Evolutionary conservation across 2,797 vertebrate species (phyloP).

Genomic region (Leptodactylus fallax): DNA sequence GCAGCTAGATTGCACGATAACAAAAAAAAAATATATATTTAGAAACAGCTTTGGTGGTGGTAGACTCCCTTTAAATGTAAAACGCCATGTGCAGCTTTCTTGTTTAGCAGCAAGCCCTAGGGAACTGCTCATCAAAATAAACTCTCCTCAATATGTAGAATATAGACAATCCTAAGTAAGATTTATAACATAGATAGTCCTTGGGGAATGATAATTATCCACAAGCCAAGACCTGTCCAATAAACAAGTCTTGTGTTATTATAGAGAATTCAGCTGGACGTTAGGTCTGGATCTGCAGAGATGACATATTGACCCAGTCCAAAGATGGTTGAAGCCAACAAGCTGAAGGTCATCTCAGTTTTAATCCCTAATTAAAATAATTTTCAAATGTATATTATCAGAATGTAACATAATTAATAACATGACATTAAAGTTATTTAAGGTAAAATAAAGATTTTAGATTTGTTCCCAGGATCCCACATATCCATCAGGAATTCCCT

Average conservation of each 20-base stretch:
- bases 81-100: too few relatives aligned
- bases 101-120: not conserved
- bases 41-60: too few relatives aligned
- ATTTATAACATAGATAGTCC: slow-evolving; percentile 3
- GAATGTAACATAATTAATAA: not conserved
- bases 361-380: not conserved
- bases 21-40: too few relatives aligned
- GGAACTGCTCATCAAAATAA: not conserved
- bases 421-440: not conserved
- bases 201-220: slow-evolving; percentile 13
- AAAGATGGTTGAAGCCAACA: not conserved
- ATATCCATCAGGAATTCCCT: not conserved
- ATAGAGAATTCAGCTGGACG: not conserved
- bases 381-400: too few relatives aligned
- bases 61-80: too few relatives aligned
- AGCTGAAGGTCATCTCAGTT: not conserved
- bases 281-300: not conserved
- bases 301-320: not conserved
- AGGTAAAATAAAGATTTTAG: not conserved
- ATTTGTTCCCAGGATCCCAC: not conserved
- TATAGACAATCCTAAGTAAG: slow-evolving; percentile 11
- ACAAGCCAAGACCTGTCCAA: slow-evolving; percentile 23
- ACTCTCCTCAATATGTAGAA: not conserved
- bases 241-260: not conserved
- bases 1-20: too few relatives aligned